These are phyloP conservation scores for Eupeodes corollae DNA, from an alignment of 1,140 invertebrate genomes.

Conservation along the genomic window DNA sequence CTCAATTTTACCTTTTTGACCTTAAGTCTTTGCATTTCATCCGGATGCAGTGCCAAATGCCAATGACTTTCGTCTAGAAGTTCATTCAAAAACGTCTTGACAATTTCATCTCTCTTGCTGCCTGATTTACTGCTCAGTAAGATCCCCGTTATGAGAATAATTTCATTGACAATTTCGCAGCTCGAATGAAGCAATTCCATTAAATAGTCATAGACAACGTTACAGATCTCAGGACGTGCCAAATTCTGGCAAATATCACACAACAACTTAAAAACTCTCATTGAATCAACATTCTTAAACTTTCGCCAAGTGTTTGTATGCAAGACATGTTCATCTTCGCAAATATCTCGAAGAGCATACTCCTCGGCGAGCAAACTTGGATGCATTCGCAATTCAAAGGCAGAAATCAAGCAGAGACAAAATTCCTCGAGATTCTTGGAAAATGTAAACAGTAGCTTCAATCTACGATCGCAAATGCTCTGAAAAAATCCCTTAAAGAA, in stretches of 20 bases:
- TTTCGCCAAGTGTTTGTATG: constrained; percentile 22
- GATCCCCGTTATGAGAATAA: constrained; percentile 17
- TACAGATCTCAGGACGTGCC: constrained; percentile 13
- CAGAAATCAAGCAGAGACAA: constrained; percentile 19
- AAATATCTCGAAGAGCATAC: constrained; percentile 16
- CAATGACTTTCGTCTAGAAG: constrained; percentile 25
- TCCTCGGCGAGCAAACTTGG: constrained; percentile 26
- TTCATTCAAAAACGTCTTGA: constrained; percentile 16
- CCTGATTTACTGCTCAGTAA: constrained; percentile 6
- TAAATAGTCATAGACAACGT: constrained; percentile 22
- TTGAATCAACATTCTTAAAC: constrained; percentile 22
- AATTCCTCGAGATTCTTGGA: constrained; percentile 27
- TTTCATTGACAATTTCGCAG: constrained; percentile 22
- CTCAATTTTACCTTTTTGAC: constrained; percentile 12
- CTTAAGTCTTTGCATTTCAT: constrained; percentile 19
- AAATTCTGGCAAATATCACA: constrained; percentile 21
- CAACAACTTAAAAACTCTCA: constrained; percentile 13
- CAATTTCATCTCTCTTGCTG: constrained; percentile 5
- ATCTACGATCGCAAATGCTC: constrained; percentile 15
- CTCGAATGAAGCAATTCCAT: constrained; percentile 17
- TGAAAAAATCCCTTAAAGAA: constrained; percentile 31
- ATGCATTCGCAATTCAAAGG: constrained; percentile 15
- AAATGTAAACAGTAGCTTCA: constrained; percentile 20
- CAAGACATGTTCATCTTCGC: constrained; percentile 9
- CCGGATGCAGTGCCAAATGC: constrained; percentile 24